Percentiles rank a stretch among this genome's conserved stretches.
phyloP scores from a whole-genome alignment of 2,797 vertebrate genomes.

The Phaenicophaeus curvirostris region DNA sequence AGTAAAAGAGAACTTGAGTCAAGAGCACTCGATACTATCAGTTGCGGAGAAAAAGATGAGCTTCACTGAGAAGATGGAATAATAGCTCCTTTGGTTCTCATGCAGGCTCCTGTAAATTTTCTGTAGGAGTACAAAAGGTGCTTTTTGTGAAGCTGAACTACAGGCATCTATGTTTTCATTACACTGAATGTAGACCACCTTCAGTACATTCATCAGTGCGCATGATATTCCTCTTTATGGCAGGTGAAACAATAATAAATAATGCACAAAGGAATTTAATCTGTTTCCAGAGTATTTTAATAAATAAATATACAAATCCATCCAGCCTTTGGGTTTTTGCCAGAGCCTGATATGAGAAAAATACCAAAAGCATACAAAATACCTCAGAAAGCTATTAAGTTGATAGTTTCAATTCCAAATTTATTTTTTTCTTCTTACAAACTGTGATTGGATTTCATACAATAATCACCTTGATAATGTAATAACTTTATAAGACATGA shows the following conservation, averaged over 20 bases:
- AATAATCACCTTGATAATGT: slow-evolving; percentile 16
- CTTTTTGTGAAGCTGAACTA: background rate
- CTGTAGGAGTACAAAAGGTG: background rate
- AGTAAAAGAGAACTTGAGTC: background rate
- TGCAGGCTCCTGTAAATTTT: background rate
- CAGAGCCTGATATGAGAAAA: slow-evolving; percentile 28
- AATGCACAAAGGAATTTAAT: slow-evolving; percentile 59
- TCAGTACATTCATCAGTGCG: slow-evolving; percentile 8
- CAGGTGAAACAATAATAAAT: slow-evolving; percentile 64
- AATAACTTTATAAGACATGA: slow-evolving; percentile 15
- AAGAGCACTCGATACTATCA: background rate
- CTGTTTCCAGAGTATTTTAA: slow-evolving; percentile 51
- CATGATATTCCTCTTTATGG: background rate
- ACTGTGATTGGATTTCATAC: slow-evolving; percentile 6
- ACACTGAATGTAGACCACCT: background rate
- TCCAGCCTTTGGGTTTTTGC: slow-evolving; percentile 28
- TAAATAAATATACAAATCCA: slow-evolving; percentile 61
- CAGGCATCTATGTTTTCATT: background rate
- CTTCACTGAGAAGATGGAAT: background rate
- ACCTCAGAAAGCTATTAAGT: background rate
- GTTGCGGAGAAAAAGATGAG: background rate
- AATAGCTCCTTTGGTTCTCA: background rate
- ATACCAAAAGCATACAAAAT: background rate
- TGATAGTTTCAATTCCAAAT: slow-evolving; percentile 33
- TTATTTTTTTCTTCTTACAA: background rate